phyloP scores from a whole-genome alignment of 2,888 invertebrate genomes.

The Trachelus iudaicus region DNA sequence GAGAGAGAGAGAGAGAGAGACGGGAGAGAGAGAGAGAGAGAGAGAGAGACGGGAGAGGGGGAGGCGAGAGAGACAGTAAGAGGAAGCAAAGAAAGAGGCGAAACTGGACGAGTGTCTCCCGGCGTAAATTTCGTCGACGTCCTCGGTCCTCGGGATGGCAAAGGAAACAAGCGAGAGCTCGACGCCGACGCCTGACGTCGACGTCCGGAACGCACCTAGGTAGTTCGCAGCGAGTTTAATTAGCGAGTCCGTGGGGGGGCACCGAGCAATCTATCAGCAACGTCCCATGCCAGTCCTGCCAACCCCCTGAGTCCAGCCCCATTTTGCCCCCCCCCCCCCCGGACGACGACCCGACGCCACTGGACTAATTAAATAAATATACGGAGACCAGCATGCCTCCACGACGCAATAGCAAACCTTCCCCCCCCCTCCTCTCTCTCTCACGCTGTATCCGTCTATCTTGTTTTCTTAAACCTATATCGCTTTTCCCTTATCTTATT shows the following conservation, averaged over 20 bases:
- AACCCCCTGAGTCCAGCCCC: background rate
- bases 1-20: background rate
- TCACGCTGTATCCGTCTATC: background rate
- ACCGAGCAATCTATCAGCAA: slow-evolving; percentile 51
- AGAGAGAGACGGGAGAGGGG: background rate
- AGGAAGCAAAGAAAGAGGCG: slow-evolving; percentile 10
- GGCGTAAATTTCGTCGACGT: slow-evolving; percentile 19
- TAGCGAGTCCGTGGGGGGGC: slow-evolving; percentile 49
- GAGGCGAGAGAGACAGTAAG: background rate
- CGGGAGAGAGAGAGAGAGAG: no score
- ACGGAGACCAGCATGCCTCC: slow-evolving; percentile 11
- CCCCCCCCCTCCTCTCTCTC: background rate
- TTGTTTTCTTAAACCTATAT: slow-evolving; percentile 16
- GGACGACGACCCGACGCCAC: slow-evolving; percentile 8
- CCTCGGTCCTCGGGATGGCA: background rate
- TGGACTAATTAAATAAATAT: slow-evolving; percentile 37
- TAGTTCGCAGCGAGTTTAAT: slow-evolving; percentile 47
- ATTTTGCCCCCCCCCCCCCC: slow-evolving; percentile 15
- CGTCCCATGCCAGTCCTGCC: slow-evolving; percentile 31
- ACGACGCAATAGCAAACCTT: slow-evolving; percentile 1
- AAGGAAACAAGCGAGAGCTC: no score
- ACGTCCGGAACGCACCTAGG: slow-evolving; percentile 4
- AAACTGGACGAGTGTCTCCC: background rate
- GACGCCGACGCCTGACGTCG: background rate
- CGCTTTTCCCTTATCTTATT: slow-evolving; percentile 30